Evolutionary conservation across 2,888 invertebrate species (phyloP), one percentile per base, ranked within the genome.

Genomic region (Scaptomyza tumidula): DNA sequence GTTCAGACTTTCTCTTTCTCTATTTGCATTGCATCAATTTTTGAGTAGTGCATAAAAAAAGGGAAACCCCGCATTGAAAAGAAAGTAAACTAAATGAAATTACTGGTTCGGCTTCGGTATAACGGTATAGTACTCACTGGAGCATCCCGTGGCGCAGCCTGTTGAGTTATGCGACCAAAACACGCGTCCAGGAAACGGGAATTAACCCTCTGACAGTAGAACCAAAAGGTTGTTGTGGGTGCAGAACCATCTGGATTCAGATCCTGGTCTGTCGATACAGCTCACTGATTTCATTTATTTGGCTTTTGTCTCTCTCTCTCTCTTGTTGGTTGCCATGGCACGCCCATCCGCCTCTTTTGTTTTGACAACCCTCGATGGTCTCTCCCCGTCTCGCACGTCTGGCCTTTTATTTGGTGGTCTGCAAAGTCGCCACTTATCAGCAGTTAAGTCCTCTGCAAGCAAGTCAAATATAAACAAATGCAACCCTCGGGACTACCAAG

Each of bases 391-490:
- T n/a, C 24, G 24, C 24, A 24, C 24, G 24, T 24, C 24, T 4
- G 24, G 3, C 24, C 5, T 43, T 62, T 31, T 44, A 48, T 64
- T 64, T 66, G 66, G 72, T 63, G 80, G 86, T 80, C 79, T 71
- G 77, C 80, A 72, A 84, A 88, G 77, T 78, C 80, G 56, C 59
- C 66, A 80, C 76, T 89, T 85, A 90, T 87, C 75, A 75, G 63
- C 71, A 74, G 70, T 75, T 80, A 86, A 90, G 75, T 73, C 87
- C 73, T 75, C 60, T n/a, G 35, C n/a, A 74, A 74, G 74, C 70
- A 79, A 88, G 71, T 80, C 82, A 79, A 41, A 88, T 79, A 75
- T 68, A 88, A 88, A 81, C 81, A 86, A 80, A 78, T 49, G 50
- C 76, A 88, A 80, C 85, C 88, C 81, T 71, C 60, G 62, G 53